Evolutionary conservation across 2,888 invertebrate genomes (phyloP), one percentile per base, ranked within the genome.

Genomic region (Drosophila affinis): DNA sequence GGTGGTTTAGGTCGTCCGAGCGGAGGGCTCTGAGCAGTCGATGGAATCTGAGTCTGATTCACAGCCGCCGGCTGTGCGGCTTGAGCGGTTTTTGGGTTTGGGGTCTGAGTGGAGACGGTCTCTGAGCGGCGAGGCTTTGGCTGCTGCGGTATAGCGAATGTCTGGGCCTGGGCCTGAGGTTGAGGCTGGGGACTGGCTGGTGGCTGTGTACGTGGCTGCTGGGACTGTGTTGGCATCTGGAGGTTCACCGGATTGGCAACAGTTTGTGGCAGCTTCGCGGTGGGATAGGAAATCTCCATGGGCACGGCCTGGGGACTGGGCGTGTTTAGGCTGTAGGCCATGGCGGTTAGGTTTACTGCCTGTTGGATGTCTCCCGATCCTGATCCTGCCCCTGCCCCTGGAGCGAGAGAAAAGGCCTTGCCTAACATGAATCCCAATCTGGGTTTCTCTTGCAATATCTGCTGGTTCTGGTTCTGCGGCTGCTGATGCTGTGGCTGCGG

Each of bases 211-310:
- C n/a, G 39, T 39, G 39, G 39, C 39, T 39, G 39, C 14, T 39
- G 39, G 2, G 39, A 14, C 18, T 48, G 59, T 7, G 5, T 14
- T 18, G 39, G 27, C 7, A 17, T 56, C 56, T 56, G 27, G 4
- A 39, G 39, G 39, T 39, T 39, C 39, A 39, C n/a, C 39, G 39
- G n/a, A 39, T 39, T 39, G 39, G 34, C 6, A 9, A 17, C 34
- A 7, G n/a, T 9, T 45, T 60, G 60, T 39, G 57, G 46, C 39
- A 58, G 12, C 21, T 55, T 56, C 1, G 69, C 64, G 18, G 27
- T 72, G 1, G 80, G 62, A 65, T 72, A 83, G 17, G 18, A 48
- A 14, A 82, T 70, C 34, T 83, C 81, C 82, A 83, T 85, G 9
- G 71, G 21, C 6, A 74, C 79, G 6, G 39, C 58, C 1, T 62